A percentile compares a stretch with the other conserved stretches of the same genome.
Evolutionary conservation across 2,113 vertebrate genomes (phyloP).

Genomic region (Helogale parvula): DNA sequence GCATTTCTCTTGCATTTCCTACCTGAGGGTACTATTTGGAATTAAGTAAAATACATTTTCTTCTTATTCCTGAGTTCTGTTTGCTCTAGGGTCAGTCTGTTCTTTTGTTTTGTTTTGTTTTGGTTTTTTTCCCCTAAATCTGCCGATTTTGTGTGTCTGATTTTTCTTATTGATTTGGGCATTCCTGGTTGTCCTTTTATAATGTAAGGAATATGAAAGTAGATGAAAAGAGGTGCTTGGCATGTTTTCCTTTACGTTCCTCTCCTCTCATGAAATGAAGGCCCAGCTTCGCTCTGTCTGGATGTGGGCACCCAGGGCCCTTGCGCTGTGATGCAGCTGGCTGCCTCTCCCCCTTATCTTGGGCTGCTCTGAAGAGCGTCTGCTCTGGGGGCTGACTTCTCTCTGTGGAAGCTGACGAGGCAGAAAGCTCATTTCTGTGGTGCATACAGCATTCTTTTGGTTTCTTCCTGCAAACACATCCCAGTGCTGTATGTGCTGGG

Average conservation of each 20-base stretch:
- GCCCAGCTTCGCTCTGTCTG: neutral
- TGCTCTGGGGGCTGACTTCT: neutral
- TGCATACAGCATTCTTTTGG: neutral
- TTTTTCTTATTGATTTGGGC: neutral
- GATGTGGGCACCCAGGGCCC: rapidly evolving
- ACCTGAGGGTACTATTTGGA: neutral
- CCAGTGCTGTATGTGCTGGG: neutral
- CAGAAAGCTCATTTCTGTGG: neutral
- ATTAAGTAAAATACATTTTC: neutral
- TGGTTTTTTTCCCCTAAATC: neutral
- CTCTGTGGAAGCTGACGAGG: neutral
- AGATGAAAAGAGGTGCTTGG: neutral
- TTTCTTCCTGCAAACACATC: neutral
- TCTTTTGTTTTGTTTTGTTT: neutral
- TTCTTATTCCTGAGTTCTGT: neutral
- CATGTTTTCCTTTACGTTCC: neutral
- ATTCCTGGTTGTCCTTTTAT: neutral
- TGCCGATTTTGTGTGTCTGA: neutral
- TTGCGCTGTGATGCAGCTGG: neutral
- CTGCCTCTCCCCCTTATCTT: neutral
- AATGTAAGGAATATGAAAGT: neutral
- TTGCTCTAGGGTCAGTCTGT: neutral
- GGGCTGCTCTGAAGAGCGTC: neutral
- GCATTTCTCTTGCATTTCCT: neutral
- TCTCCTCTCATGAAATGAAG: neutral